phyloP scores from a whole-genome alignment of 2,888 invertebrate species.

The Chrysodeixis includens region DNA sequence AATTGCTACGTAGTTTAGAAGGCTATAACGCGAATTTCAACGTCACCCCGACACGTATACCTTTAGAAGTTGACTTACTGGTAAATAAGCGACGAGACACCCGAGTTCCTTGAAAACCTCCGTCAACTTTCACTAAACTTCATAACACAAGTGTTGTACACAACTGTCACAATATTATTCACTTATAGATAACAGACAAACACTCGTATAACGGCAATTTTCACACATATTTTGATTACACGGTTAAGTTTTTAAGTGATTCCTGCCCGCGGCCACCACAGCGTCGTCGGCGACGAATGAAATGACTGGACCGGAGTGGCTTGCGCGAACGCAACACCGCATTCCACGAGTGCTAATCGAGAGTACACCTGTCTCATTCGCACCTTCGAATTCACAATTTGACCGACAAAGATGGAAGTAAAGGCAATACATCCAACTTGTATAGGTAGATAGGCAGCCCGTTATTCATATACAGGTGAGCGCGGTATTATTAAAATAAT shows the following conservation, averaged over 20 bases:
- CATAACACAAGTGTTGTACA: conserved; percentile 84
- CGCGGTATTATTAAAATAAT: conserved; percentile 73
- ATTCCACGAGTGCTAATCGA: conserved; percentile 83
- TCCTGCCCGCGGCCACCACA: conserved; percentile 70
- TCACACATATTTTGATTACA: conserved; percentile 85
- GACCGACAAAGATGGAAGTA: conserved; percentile 61
- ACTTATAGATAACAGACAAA: conserved; percentile 75
- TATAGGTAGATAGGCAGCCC: conserved; percentile 78
- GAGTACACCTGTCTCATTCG: conserved; percentile 74
- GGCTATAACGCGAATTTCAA: conserved; percentile 69
- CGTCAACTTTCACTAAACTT: conserved; percentile 85
- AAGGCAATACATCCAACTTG: conserved; percentile 63
- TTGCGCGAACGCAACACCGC: conserved; percentile 84
- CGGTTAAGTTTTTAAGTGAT: conserved; percentile 64
- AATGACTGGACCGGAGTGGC: conserved; percentile 80
- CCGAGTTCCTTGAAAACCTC: conserved; percentile 79
- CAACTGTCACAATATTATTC: conserved; percentile 79
- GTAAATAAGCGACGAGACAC: conserved; percentile 79
- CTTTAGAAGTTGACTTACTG: conserved; percentile 79
- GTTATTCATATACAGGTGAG: conserved; percentile 84
- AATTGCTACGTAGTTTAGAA: conserved; percentile 42
- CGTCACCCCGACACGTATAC: conserved; percentile 85
- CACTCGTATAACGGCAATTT: conserved; percentile 79
- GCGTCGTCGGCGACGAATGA: conserved; percentile 76
- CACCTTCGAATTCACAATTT: conserved; percentile 25